phyloP scores from a whole-genome alignment of 2,797 vertebrate genomes.

The Schizopygopsis pylzovi region DNA sequence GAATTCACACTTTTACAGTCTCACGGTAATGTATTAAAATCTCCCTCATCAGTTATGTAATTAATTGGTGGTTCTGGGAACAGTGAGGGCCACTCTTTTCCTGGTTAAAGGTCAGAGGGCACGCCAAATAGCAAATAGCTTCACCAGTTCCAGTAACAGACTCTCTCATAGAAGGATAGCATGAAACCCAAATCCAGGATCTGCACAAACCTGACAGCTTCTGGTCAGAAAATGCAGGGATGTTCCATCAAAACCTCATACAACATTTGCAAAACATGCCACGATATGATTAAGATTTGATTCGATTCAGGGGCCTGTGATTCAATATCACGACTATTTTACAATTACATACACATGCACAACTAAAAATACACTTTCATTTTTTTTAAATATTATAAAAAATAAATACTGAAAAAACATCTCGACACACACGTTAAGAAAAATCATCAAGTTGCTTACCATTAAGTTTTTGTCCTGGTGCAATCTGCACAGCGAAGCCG shows the following conservation, averaged over 20 bases:
- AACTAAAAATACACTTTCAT: background rate
- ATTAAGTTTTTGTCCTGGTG: slow-evolving; percentile 82
- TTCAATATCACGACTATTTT: background rate
- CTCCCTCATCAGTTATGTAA: background rate
- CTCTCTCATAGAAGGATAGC: slow-evolving; percentile 35
- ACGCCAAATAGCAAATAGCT: slow-evolving; percentile 57
- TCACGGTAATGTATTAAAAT: background rate
- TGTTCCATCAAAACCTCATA: background rate
- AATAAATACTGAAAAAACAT: background rate
- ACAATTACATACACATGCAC: background rate
- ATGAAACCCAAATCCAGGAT: slow-evolving; percentile 42
- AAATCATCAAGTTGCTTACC: slow-evolving; percentile 72
- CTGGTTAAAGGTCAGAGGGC: slow-evolving; percentile 67
- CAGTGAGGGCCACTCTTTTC: slow-evolving; percentile 32
- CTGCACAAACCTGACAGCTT: slow-evolving; percentile 22
- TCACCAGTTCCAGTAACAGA: slow-evolving; percentile 69
- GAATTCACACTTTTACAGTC: background rate
- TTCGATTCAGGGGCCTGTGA: background rate
- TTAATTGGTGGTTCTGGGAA: background rate
- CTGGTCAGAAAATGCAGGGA: slow-evolving; percentile 58
- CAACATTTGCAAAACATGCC: background rate
- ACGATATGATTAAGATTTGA: background rate
- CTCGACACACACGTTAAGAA: background rate
- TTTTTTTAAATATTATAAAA: background rate
- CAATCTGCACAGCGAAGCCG: slow-evolving; percentile 90